phyloP scores from a whole-genome alignment of 2,113 vertebrate species.

The Turdus rufiventris region DNA sequence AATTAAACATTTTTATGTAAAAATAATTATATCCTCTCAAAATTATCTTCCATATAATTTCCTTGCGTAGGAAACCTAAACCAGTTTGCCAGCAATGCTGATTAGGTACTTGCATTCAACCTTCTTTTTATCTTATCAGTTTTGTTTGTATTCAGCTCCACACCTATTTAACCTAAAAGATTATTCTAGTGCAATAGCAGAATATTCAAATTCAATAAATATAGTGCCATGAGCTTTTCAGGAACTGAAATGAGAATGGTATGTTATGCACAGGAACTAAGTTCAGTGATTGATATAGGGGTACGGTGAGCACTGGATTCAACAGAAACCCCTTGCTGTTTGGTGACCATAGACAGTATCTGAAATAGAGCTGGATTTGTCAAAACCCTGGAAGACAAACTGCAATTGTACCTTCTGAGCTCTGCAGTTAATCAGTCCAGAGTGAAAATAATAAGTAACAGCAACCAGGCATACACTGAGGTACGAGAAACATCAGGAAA shows the following conservation, averaged over 20 bases:
- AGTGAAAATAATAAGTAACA: slow-evolving; percentile 43
- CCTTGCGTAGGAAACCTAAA: neutral
- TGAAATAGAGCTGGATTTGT: neutral
- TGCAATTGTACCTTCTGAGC: neutral
- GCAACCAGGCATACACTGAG: neutral
- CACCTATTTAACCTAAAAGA: neutral
- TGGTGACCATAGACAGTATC: neutral
- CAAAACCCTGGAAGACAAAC: neutral
- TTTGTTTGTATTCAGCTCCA: neutral
- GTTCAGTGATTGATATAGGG: neutral
- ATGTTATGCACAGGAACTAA: neutral
- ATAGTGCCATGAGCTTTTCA: neutral
- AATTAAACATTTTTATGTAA: neutral
- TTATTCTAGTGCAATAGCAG: neutral
- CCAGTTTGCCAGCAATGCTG: neutral
- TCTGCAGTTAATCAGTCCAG: slow-evolving; percentile 24
- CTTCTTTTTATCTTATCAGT: neutral
- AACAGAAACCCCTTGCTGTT: neutral
- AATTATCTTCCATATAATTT: neutral
- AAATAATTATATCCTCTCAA: neutral
- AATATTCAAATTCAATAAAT: neutral
- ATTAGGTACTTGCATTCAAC: neutral
- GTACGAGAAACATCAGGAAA: neutral
- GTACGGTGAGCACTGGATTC: neutral
- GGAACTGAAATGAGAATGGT: neutral